phyloP scores from a whole-genome alignment of 2,888 invertebrate genomes.

The Allophyes oxyacanthae region DNA sequence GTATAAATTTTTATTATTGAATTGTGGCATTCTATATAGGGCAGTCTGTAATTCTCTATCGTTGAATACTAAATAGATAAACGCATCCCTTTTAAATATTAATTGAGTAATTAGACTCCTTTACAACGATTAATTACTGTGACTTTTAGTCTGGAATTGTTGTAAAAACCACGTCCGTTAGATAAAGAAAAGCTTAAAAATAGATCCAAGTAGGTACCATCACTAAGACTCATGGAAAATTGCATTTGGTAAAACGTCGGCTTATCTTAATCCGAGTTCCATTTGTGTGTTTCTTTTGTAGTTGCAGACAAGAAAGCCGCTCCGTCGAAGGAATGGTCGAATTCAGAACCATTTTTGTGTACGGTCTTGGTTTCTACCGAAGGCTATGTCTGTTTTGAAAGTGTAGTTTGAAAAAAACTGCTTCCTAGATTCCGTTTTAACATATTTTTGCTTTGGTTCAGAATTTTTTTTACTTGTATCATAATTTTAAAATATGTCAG shows the following conservation, averaged over 20 bases:
- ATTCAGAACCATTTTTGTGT: no score
- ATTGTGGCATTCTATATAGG: conserved; percentile 28
- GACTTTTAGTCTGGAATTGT: conserved; percentile 3
- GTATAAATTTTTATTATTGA: conserved; percentile 41
- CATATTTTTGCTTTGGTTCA: no score
- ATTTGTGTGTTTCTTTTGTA: conserved; percentile 27
- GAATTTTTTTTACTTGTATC: no score
- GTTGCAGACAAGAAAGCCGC: no score
- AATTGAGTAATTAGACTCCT: conserved; percentile 40
- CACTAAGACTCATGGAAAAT: conserved; percentile 23
- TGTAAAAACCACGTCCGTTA: conserved; percentile 24
- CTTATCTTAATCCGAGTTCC: conserved; percentile 11
- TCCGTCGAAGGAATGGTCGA: no score
- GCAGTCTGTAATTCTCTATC: conserved; percentile 17
- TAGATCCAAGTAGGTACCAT: conserved; percentile 15
- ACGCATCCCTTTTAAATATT: conserved; percentile 20
- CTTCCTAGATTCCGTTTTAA: no score
- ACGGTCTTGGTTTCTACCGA: no score
- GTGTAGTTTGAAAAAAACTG: no score
- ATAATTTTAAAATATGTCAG: no score
- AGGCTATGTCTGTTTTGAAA: no score
- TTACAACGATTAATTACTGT: conserved; percentile 16
- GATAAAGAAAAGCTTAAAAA: conserved; percentile 14
- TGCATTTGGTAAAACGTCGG: conserved; percentile 32
- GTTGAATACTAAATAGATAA: conserved; percentile 28